Conservation (phyloP, 2,888 invertebrate genomes). For the Plagodis pulveraria region DNA sequence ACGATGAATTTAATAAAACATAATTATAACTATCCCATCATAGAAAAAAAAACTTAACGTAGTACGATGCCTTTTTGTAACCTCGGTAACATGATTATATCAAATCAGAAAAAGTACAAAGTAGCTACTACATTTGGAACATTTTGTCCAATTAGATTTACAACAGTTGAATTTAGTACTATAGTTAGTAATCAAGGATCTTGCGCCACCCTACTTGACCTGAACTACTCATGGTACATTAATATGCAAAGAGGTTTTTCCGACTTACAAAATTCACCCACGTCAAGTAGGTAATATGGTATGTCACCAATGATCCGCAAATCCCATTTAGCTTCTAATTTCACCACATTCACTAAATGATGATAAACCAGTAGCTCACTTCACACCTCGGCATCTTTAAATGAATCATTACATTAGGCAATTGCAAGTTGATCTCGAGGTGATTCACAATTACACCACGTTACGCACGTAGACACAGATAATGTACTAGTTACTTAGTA, state of each 20-base stretch:
- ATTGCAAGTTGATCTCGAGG: constrained; percentile 28
- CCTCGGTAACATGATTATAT: too few relatives aligned
- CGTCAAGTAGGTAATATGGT: too few relatives aligned
- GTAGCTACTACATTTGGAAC: too few relatives aligned
- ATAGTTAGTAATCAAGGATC: neutral
- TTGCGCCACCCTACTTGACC: neutral
- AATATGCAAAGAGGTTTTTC: constrained; percentile 8
- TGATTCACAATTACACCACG: constrained; percentile 61
- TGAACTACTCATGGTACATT: neutral
- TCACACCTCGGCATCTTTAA: constrained; percentile 23
- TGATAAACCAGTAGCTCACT: constrained; percentile 16
- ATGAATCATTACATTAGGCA: constrained; percentile 42
- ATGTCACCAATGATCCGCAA: neutral
- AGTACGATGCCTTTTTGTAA: too few relatives aligned
- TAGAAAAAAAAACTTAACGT: too few relatives aligned
- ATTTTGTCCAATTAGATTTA: too few relatives aligned
- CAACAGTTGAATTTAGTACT: too few relatives aligned
- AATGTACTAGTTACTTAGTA: constrained; percentile 3
- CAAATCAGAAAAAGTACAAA: too few relatives aligned
- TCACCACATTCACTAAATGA: constrained; percentile 10
- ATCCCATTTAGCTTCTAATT: constrained; percentile 15
- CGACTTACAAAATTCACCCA: neutral
- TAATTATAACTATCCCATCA: too few relatives aligned
- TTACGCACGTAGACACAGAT: constrained; percentile 32
- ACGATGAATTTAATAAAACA: too few relatives aligned